Base-by-base conservation (phyloP, 2,888 invertebrate genomes). In the Phyto melanocephala region DNA sequence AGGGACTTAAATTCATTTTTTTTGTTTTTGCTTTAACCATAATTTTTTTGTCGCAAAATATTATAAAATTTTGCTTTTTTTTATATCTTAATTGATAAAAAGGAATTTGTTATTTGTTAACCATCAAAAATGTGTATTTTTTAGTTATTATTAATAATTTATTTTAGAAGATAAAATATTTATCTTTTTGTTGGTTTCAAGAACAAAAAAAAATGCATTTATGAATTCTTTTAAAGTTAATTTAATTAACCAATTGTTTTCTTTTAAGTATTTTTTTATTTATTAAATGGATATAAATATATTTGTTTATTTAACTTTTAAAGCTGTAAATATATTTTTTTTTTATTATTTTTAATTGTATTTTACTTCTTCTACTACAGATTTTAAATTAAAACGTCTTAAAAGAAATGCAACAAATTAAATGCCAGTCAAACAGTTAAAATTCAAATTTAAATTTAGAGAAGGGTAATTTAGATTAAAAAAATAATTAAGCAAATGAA, bases 241-340 rank as follows among this genome's bases (percentile, higher is more conserved):
- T 81, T 81, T 77, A 72, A 81, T 81, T 81, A 81, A 81, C 81
- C 81, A 81, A 77, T 81, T 81, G 35, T 81, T 81, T 62, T n/a
- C n/a, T n/a, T n/a, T n/a, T n/a, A n/a, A n/a, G 62, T 78, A 40
- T 78, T 24, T 75, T 62, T 71, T 40, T 76, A 47, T 47, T 68
- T 75, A 62, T 50, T 85, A 79, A 65, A 80, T 85, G 84, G 72
- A 56, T 81, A 72, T 81, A 83, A n/a, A n/a, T 72, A 84, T 67
- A 80, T 82, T 80, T 74, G 28, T 56, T 47, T 42, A 65, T 83
- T 80, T n/a, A 85, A 84, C 81, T 54, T 60, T 74, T 77, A 81
- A 81, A 81, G 77, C 81, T 81, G 77, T 77, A 45, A 72, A 72
- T 76, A 83, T 85, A 84, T 84, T 79, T 76, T 85, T 76, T 78